Base-by-base conservation (phyloP, 1,140 invertebrate species). In the Trachymyrmex cornetzi region DNA sequence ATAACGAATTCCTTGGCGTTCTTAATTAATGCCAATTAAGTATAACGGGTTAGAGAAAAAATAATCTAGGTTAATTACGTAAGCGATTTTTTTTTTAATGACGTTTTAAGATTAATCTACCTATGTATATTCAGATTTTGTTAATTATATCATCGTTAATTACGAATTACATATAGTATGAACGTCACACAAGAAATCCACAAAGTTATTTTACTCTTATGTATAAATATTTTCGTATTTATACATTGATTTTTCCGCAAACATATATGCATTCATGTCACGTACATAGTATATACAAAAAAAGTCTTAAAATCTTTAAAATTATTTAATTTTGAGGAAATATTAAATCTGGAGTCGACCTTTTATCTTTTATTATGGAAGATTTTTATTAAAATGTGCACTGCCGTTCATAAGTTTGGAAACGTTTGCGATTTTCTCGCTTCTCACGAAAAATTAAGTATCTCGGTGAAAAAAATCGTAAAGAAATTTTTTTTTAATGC, bases 1-100 rank as follows among this genome's bases (percentile, higher is more conserved):
- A 84, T 84, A 84, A 74, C 69, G 38, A 84, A 75, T 84, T 75
- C 57, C 38, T 84, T 61, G 55, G 67, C 67, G 67, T 74, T 84
- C 55, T 75, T 84, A 75, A 84, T 84, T 84, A 84, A 84, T 75
- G 38, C 69, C 67, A 84, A 84, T 84, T 84, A 84, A 84, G 38
- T 75, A 84, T 84, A 84, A 74, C 67, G 55, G 14, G 38, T 61
- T 75, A 81, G 24, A 27, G 7, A 19, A 38, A 74, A n/a, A 84
- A 63, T 84, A 84, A 84, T 84, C 55, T 48, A 7, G 44, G n/a
- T 61, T 84, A 74, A 75, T 75, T 61, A 75, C 27, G 11, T 75
- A 34, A 84, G 55, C 24, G 53, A 48, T 61, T 50, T 84, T 74
- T 74, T 48, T 38, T 27, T 50, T 1, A 44, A 14, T 30, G 24